Evolutionary conservation across 2,797 vertebrate genomes (phyloP).

Genomic region (Darevskia mixta): DNA sequence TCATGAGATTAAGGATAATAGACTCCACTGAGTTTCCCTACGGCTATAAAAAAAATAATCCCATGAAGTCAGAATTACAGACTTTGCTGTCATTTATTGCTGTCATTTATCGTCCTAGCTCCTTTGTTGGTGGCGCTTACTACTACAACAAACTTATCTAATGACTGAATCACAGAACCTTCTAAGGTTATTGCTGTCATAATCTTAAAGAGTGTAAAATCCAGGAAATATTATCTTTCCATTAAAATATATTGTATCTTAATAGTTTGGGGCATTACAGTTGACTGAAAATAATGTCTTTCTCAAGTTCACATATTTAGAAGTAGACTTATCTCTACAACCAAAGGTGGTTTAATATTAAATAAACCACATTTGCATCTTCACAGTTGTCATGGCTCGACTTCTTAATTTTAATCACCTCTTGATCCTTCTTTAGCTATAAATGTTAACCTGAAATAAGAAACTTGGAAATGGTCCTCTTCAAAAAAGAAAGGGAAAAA

Average conservation of each 20-base stretch:
- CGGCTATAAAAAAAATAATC: conserved; percentile 67
- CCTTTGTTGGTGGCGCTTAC: conserved; percentile 56
- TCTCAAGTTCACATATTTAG: conserved; percentile 64
- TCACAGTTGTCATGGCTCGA: not conserved
- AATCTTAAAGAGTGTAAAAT: conserved; percentile 64
- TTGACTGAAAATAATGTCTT: conserved; percentile 69
- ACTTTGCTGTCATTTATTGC: conserved; percentile 62
- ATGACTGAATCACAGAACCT: conserved; percentile 64
- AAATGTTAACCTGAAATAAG: not conserved
- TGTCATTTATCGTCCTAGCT: conserved; percentile 53
- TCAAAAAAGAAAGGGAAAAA: not conserved
- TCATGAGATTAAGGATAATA: conserved; percentile 72
- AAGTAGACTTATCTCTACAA: conserved; percentile 29
- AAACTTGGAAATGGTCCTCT: not conserved
- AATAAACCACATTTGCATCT: conserved; percentile 43
- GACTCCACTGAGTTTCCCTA: conserved; percentile 70
- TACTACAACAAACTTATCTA: conserved; percentile 64
- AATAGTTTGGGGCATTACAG: conserved; percentile 69
- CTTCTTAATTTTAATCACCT: conserved; percentile 1
- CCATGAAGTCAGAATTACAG: conserved; percentile 66
- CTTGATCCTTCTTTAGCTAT: not conserved
- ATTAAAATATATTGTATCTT: conserved; percentile 54
- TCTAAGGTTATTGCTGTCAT: conserved; percentile 60
- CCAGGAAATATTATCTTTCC: conserved; percentile 63
- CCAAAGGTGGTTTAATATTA: conserved; percentile 46